Base-by-base conservation (phyloP, 2,888 invertebrate species). In the Entomobrya proxima region DNA sequence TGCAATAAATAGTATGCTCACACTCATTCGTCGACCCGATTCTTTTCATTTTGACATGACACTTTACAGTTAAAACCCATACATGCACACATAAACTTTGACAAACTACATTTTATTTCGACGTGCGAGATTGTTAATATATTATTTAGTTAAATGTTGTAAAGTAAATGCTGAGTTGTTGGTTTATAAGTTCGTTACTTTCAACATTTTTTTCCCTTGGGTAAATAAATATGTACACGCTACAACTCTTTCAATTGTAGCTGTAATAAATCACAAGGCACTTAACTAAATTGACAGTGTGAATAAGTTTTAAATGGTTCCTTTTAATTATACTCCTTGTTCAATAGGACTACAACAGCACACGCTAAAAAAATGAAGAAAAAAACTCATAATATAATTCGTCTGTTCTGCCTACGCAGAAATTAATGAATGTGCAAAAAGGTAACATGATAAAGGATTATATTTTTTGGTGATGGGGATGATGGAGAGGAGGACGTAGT, bases 241-340 rank as follows among this genome's bases (percentile, higher is more conserved):
- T 64, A 50, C 67, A 30, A 67, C 47, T 67, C 64, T 64, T 37
- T 76, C 76, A 76, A 76, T 76, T 76, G 37, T 24, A 58, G 58
- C n/a, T 40, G 58, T 76, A 83, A 83, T 83, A 83, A 83, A 83
- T 83, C 83, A 83, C 83, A 44, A 83, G 75, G 76, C 83, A 83
- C 83, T 83, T 83, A 83, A 40, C 83, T 83, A 83, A 83, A 83
- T 76, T 83, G 83, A 83, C 83, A 83, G 83, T 83, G 75, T 76
- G 67, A 75, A 83, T 83, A 64, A 76, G 83, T 64, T 83, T 75
- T 75, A 69, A 83, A 83, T 83, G 75, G 76, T 55, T 83, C 67
- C 76, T 83, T 83, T 61, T 83, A 83, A 83, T 83, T 83, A 76
- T 55, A 74, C 32, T 50, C 74, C 67, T 27, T 80, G 67, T 80